phyloP scores from a whole-genome alignment of 2,797 vertebrate genomes.

The Pyrocephalus nanus region DNA sequence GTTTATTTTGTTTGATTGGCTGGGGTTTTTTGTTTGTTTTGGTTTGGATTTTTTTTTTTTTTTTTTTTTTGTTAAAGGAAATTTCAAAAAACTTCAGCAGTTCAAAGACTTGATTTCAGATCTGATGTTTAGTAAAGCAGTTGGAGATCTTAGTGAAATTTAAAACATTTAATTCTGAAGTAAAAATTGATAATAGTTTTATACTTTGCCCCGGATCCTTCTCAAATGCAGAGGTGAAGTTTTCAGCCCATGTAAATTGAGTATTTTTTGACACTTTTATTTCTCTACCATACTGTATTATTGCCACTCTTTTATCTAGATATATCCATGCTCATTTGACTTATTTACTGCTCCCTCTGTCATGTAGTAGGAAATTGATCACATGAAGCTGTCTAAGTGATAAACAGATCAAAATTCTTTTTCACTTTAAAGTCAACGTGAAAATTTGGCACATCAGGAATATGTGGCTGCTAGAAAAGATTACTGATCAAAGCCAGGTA shows the following conservation, averaged over 20 bases:
- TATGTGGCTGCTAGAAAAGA: neutral
- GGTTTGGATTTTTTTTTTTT: neutral
- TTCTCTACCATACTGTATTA: neutral
- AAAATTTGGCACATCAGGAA: neutral
- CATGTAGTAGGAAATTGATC: neutral
- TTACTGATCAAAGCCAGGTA: neutral
- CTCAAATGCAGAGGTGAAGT: neutral
- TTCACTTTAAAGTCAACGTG: neutral
- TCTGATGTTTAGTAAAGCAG: neutral
- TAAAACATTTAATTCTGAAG: neutral
- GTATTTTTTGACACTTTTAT: neutral
- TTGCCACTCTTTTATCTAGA: neutral
- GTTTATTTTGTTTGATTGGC: neutral
- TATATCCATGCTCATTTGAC: neutral
- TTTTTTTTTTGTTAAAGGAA: too few species aligned
- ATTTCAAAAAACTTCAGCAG: neutral
- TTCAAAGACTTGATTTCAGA: neutral
- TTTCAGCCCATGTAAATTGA: neutral
- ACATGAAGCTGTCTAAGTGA: neutral
- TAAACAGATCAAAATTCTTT: neutral
- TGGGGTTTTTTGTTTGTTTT: fast-evolving
- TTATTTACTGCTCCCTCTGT: neutral
- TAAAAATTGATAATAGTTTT: neutral
- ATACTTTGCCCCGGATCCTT: neutral
- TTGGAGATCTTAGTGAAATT: neutral